These are phyloP conservation scores for Brienomyrus brachyistius DNA, from an alignment of 2,113 vertebrate genomes.

Conservation along the genomic window DNA sequence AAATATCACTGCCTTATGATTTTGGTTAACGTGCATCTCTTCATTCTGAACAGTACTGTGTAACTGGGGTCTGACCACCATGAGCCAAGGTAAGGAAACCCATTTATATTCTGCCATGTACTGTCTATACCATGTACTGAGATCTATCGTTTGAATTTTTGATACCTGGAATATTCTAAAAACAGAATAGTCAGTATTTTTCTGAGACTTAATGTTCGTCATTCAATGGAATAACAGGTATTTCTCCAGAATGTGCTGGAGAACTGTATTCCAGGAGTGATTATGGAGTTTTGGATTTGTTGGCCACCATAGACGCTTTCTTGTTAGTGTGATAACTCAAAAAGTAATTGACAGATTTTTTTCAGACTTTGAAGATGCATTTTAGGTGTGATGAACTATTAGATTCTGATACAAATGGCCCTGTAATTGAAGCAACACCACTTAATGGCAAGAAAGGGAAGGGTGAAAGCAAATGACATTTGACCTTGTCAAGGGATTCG, in stretches of 20 bases:
- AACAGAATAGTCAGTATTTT: not conserved
- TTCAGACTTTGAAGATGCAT: not conserved
- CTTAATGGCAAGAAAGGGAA: not conserved
- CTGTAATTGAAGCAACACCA: not conserved
- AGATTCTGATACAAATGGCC: not conserved
- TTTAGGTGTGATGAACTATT: not conserved
- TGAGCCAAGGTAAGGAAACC: constrained; percentile 44
- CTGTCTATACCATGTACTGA: not conserved
- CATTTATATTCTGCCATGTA: not conserved
- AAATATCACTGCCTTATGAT: not conserved
- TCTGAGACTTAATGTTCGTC: not conserved
- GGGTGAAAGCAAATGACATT: not conserved
- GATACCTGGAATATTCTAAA: not conserved
- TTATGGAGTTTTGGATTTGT: not conserved
- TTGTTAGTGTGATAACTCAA: not conserved
- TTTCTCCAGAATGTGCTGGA: not conserved
- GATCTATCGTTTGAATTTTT: not conserved
- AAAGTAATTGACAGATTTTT: not conserved
- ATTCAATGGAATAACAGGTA: not conserved
- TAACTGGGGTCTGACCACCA: constrained; percentile 38
- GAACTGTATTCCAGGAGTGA: not conserved
- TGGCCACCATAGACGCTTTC: not conserved
- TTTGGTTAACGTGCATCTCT: not conserved
- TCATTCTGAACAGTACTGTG: constrained; percentile 39
- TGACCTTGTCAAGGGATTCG: not conserved